A percentile compares a stretch with the other conserved stretches of the same genome.
Evolutionary conservation across 2,888 invertebrate species (phyloP).

Genomic region (Oconnorella tubifera): DNA sequence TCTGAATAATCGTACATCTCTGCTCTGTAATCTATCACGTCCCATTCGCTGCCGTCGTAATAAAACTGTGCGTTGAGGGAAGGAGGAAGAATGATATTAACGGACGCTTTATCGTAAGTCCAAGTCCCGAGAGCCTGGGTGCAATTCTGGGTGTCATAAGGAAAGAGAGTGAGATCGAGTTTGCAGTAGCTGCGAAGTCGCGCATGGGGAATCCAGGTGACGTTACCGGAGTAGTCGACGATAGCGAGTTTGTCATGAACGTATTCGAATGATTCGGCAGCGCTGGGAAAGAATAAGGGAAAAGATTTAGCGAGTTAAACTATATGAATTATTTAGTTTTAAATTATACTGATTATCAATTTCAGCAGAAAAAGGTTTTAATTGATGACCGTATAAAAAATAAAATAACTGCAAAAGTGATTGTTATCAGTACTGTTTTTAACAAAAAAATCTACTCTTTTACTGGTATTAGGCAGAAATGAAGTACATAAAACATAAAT

Average conservation of each 20-base stretch:
- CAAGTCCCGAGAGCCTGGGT: constrained; percentile 25
- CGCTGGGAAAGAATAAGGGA: constrained; percentile 16
- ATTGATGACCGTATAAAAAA: no score
- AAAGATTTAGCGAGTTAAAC: no score
- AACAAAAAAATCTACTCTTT: no score
- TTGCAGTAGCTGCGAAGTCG: constrained; percentile 19
- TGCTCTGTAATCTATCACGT: not conserved
- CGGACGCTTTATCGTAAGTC: constrained; percentile 23
- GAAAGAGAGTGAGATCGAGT: constrained; percentile 25
- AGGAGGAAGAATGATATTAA: constrained; percentile 2
- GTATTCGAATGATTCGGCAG: constrained; percentile 13
- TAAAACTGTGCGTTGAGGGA: not conserved
- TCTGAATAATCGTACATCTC: not conserved
- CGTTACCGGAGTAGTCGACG: constrained; percentile 19
- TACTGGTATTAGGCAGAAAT: no score
- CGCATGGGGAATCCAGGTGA: constrained; percentile 25
- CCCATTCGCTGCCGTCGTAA: constrained; percentile 22
- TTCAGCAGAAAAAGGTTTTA: no score
- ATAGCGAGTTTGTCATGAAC: constrained; percentile 20
- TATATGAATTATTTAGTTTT: no score
- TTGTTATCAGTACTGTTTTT: no score
- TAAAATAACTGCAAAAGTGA: no score
- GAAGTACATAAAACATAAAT: not conserved
- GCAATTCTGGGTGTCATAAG: constrained; percentile 28
- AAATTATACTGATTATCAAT: no score